These are phyloP conservation scores for Aselliscus stoliczkanus DNA, from an alignment of 2,797 vertebrate genomes.

Conservation along the genomic window DNA sequence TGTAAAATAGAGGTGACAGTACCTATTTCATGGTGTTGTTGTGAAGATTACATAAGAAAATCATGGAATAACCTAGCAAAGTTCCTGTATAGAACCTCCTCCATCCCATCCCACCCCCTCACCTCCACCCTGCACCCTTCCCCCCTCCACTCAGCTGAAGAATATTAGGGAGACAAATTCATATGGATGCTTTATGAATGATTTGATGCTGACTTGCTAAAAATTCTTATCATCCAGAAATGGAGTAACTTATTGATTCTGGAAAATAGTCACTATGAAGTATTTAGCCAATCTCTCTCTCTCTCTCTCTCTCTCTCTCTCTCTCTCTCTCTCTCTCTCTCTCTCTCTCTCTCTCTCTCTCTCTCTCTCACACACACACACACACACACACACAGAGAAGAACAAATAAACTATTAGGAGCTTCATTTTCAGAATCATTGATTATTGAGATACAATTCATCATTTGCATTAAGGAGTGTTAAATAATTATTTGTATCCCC, in stretches of 20 bases:
- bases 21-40: not conserved
- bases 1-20: not conserved
- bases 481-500: not conserved
- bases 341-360: too few species aligned
- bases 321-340: too few species aligned
- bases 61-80: not conserved
- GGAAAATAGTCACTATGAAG: not conserved
- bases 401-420: not conserved
- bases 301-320: too few species aligned
- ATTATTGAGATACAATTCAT: not conserved
- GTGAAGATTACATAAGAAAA: not conserved
- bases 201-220: constrained; percentile 1
- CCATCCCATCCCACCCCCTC: not conserved
- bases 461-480: not conserved
- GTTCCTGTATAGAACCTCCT: not conserved
- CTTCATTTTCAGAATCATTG: not conserved
- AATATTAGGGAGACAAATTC: not conserved
- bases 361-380: too few species aligned
- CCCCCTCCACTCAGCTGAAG: not conserved
- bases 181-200: not conserved
- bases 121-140: too few species aligned
- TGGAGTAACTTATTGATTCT: not conserved
- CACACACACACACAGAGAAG: too few species aligned
- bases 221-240: not conserved
- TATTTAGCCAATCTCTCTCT: not conserved